These are phyloP conservation scores for Drosophila pegasa DNA, from an alignment of 2,888 invertebrate genomes.

Conservation along the genomic window DNA sequence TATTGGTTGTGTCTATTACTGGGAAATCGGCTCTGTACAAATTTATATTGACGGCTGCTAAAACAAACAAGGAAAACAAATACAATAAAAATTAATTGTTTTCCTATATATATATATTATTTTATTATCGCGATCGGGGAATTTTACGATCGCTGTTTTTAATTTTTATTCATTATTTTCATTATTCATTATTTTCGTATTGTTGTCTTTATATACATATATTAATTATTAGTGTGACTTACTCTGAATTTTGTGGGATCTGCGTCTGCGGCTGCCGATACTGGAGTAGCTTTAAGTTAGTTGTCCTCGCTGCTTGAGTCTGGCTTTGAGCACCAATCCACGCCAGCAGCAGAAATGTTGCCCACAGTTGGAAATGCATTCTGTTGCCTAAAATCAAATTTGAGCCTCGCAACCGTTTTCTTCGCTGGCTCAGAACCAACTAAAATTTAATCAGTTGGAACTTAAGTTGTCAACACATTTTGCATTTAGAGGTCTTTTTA, in stretches of 20 bases:
- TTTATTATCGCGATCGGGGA: too few species aligned
- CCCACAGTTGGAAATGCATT: slow-evolving; percentile 51
- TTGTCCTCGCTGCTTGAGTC: slow-evolving; percentile 32
- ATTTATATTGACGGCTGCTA: slow-evolving; percentile 34
- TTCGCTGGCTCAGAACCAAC: slow-evolving; percentile 36
- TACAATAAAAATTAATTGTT: background rate
- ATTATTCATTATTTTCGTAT: too few species aligned
- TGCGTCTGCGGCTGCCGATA: slow-evolving; percentile 28
- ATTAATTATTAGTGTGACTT: background rate
- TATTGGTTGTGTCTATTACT: slow-evolving; percentile 43
- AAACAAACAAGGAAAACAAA: background rate
- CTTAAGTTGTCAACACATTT: slow-evolving; percentile 46
- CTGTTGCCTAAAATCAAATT: background rate
- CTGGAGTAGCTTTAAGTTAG: slow-evolving; percentile 22
- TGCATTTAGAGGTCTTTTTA: slow-evolving; percentile 11
- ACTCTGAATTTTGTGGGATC: slow-evolving; percentile 26
- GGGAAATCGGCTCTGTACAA: slow-evolving; percentile 7
- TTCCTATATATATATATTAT: background rate
- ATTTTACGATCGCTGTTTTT: too few species aligned
- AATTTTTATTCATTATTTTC: too few species aligned
- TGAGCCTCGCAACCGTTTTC: slow-evolving; percentile 19
- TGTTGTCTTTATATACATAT: too few species aligned
- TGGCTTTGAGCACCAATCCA: slow-evolving; percentile 23
- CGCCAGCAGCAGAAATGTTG: slow-evolving; percentile 46
- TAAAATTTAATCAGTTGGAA: slow-evolving; percentile 27